Evolutionary conservation across 1,140 invertebrate species (phyloP).

Genomic region (Chrysomallon squamiferum): DNA sequence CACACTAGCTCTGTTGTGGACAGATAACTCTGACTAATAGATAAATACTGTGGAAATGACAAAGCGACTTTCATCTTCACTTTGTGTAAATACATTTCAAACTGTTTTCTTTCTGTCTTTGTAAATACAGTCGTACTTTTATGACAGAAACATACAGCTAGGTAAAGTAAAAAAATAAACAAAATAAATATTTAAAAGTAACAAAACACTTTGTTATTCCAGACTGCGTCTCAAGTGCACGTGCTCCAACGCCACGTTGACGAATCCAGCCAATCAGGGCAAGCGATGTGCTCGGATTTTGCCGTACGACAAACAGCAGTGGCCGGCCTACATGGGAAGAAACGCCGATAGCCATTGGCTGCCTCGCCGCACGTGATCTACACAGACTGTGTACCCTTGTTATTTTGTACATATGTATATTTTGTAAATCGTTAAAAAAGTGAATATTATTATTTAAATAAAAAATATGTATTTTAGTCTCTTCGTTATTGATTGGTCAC

Average conservation of each 20-base stretch:
- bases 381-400: background rate
- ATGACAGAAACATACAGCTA: too few relatives aligned
- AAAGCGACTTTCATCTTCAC: too few relatives aligned
- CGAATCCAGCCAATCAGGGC: conserved; percentile 17
- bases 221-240: conserved; percentile 58
- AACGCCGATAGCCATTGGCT: conserved; percentile 59
- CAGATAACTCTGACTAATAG: too few relatives aligned
- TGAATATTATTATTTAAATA: conserved; percentile 2
- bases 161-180: background rate
- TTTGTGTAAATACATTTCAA: too few relatives aligned
- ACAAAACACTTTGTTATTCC: background rate
- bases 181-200: background rate
- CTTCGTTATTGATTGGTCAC: too few relatives aligned
- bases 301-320: conserved; percentile 62
- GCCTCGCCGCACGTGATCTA: background rate
- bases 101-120: too few relatives aligned
- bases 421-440: background rate
- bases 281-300: conserved; percentile 55
- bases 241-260: conserved; percentile 37
- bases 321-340: conserved; percentile 64
- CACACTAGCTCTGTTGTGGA: too few relatives aligned
- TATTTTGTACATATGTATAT: background rate
- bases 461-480: background rate
- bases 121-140: too few relatives aligned
- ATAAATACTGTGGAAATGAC: too few relatives aligned